Evolutionary conservation across 1,140 invertebrate genomes (phyloP).

Genomic region (Leptinotarsa defecta): DNA sequence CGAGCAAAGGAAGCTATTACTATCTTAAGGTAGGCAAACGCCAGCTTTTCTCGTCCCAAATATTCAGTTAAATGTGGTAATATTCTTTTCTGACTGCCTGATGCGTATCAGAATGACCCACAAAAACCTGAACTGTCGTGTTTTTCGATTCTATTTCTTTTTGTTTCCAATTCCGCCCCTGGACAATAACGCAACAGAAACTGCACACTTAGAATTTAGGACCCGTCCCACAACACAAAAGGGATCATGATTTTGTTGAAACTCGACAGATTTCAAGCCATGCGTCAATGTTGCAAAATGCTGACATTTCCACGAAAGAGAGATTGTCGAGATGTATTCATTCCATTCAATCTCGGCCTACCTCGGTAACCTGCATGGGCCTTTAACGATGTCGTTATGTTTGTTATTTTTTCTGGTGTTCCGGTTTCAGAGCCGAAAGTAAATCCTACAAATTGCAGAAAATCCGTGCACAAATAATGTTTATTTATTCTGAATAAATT

Average conservation of each 20-base stretch:
- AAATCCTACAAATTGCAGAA: conserved; percentile 26
- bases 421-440: conserved; percentile 12
- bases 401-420: conserved; percentile 25
- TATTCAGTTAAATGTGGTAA: too few species aligned
- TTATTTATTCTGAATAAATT: conserved; percentile 18
- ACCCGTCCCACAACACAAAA: conserved; percentile 30
- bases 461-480: conserved; percentile 13
- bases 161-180: not conserved
- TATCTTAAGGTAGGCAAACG: too few species aligned
- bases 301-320: conserved; percentile 27
- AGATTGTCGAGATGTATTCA: conserved; percentile 28
- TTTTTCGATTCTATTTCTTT: not conserved
- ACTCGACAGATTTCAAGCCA: conserved; percentile 24
- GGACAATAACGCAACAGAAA: not conserved
- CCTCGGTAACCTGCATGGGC: not conserved
- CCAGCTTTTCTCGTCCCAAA: too few species aligned
- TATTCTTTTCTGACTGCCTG: too few species aligned
- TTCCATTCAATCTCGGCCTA: conserved; percentile 8
- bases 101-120: not conserved
- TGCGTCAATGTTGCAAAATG: conserved; percentile 27
- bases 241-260: conserved; percentile 29
- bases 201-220: conserved; percentile 7
- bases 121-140: not conserved
- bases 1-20: too few species aligned
- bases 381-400: conserved; percentile 26